Base-by-base conservation (phyloP, 2,113 vertebrate genomes). In the Lepidothrix coronata region DNA sequence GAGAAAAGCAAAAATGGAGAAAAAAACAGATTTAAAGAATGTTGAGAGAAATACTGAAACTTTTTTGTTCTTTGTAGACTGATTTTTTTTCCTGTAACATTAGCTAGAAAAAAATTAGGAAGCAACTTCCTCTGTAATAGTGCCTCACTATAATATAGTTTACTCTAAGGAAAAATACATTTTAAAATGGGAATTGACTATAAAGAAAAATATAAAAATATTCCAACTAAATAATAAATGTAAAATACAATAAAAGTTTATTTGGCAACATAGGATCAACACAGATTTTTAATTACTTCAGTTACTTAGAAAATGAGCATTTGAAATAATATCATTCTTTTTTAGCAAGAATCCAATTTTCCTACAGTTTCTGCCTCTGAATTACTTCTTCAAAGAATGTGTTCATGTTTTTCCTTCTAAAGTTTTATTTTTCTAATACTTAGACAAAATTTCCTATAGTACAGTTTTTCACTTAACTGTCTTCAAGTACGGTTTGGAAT, bases 11-110 rank as follows among this genome's bases (percentile, higher is more conserved):
- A 91, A 86, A 44, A 76, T 91, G 52, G 44, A 85, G 46, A 25
- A 95, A 95, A 95, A 79, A 93, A 35, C 12, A 95, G 24, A 46
- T 88, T 84, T 93, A 49, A 95, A 94, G 67, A 93, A 89, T 58
- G 33, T 81, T 52, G 57, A 88, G 49, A 94, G 52, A 95, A 96
- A 96, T 58, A 55, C 6, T 94, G 35, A 67, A 84, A 41, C 54
- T 33, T 61, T 89, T 74, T 61, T 65, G 72, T 85, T 87, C 51
- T 85, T 90, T 77, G 41, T 66, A 65, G 73, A 14, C 4, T 25
- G 65, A 61, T 59, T 59, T 92, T 85, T 41, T 85, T 85, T 19
- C 10, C 10, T 44, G 6, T 84, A 79, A 85, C 7, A 8, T 68
- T 62, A 66, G 5, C n/a, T 76, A 63, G 15, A 5, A 77, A 58